Base-by-base conservation (phyloP, 2,113 vertebrate genomes). In the Carollia perspicillata region DNA sequence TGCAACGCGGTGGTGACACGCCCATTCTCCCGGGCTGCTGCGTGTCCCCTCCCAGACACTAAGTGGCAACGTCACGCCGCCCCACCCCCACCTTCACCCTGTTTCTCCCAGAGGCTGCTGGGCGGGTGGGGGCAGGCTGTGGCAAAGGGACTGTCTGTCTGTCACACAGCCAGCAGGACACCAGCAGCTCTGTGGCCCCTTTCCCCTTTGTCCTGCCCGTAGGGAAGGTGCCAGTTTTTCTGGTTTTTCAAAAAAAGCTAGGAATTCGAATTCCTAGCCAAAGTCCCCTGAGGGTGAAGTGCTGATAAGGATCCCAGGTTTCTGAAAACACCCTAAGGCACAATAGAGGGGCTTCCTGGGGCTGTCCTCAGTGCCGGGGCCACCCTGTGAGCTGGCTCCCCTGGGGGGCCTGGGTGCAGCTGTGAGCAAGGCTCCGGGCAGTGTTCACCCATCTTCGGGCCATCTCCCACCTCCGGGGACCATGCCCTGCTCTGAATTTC, bases 191-290 rank as follows among this genome's bases (percentile, higher is more conserved):
- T 11, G 53, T 2, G 18, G n/a, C 51, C 60, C 22, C 30, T 74
- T n/a, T 44, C 26, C 5, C 75, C 20, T 20, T 42, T 8, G 17
- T 8, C 42, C 51, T 72, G 81, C 16, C 33, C n/a, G 5, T 51
- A 28, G 37, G 83, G 13, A 77, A 90, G 51, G n/a, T 51, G 22
- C 66, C 35, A 18, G 44, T 85, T 86, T 66, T 80, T 60, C 66
- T 37, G 5, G 23, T 37, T 92, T 87, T 87, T 55, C 94, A 18
- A 81, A 44, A 92, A 17, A 87, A 66, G 66, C 18, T 35, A 14
- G 80, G 75, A 84, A 84, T 74, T 49, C 6, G 13, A 42, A 58
- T 55, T 68, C 47, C 68, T 37, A 58, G 53, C 69, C 47, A 58
- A 79, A 42, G 28, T 86, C 23, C 35, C 72, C 35, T 30, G 11